Percentiles rank a stretch among this genome's conserved stretches.
These are phyloP conservation scores for Apotomis betuletana DNA, from an alignment of 2,888 invertebrate genomes.

Conservation along the genomic window DNA sequence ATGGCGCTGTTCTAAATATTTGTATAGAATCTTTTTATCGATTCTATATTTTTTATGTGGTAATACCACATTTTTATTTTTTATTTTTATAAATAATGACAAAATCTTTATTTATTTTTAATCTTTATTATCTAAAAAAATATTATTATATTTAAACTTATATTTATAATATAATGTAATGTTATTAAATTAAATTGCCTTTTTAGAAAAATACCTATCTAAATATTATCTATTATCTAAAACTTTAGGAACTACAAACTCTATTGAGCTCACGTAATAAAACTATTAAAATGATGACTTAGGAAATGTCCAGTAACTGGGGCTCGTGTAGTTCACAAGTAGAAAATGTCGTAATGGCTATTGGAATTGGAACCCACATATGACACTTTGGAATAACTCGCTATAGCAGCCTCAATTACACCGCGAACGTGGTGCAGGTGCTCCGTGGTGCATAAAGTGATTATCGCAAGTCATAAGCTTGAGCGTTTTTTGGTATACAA, in stretches of 20 bases:
- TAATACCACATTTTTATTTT: no score
- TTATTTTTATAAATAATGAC: no score
- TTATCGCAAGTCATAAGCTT: constrained; percentile 46
- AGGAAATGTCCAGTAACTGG: constrained; percentile 28
- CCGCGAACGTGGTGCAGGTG: constrained; percentile 53
- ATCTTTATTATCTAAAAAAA: no score
- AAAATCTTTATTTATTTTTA: no score
- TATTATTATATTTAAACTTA: no score
- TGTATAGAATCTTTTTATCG: no score
- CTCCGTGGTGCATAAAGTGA: constrained; percentile 45
- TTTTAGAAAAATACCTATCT: not conserved
- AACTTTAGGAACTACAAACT: not conserved
- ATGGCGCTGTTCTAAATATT: no score
- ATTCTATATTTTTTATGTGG: no score
- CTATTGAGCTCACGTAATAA: constrained; percentile 17
- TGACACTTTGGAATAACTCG: not conserved
- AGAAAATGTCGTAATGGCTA: not conserved
- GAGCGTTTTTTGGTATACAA: constrained; percentile 5
- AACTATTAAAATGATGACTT: constrained; percentile 21
- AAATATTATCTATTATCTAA: no score
- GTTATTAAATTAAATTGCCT: not conserved
- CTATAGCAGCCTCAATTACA: constrained; percentile 53
- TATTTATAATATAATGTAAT: no score
- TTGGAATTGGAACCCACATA: not conserved
- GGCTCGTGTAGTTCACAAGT: not conserved